phyloP scores from a whole-genome alignment of 2,113 vertebrate species.

The Oncorhynchus tshawytscha region DNA sequence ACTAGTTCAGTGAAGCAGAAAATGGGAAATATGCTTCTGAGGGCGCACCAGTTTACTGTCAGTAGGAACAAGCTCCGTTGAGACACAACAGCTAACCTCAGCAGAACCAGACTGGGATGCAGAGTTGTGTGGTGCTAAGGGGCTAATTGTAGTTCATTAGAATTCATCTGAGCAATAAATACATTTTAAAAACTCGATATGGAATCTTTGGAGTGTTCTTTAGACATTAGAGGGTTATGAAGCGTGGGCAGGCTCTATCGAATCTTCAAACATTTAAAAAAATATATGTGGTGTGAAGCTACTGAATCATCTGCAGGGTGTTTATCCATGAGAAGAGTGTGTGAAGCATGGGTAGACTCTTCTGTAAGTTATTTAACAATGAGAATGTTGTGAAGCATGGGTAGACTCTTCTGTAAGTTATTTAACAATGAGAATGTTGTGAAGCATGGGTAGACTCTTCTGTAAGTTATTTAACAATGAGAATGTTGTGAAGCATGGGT shows the following conservation, averaged over 20 bases:
- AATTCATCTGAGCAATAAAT: slow-evolving; percentile 54
- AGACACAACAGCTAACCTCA: slow-evolving; percentile 55
- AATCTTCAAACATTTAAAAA: too few species aligned
- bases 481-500: too few species aligned
- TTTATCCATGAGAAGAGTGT: too few species aligned
- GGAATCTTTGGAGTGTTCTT: slow-evolving; percentile 26
- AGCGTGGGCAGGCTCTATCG: neutral
- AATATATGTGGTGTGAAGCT: too few species aligned
- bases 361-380: too few species aligned
- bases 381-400: too few species aligned
- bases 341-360: too few species aligned
- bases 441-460: too few species aligned
- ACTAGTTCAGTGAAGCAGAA: slow-evolving; percentile 74
- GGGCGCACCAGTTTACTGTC: slow-evolving; percentile 60
- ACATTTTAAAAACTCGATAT: slow-evolving; percentile 37
- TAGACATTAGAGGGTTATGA: neutral
- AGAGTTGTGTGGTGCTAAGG: slow-evolving; percentile 14
- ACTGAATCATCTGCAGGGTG: too few species aligned
- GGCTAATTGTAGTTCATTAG: slow-evolving; percentile 64
- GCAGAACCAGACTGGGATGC: slow-evolving; percentile 45
- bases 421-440: too few species aligned
- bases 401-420: too few species aligned
- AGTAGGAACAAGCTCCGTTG: slow-evolving; percentile 52
- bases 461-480: too few species aligned
- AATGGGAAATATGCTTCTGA: slow-evolving; percentile 73